phyloP scores from a whole-genome alignment of 2,888 invertebrate species.

The Ochropleura plecta region DNA sequence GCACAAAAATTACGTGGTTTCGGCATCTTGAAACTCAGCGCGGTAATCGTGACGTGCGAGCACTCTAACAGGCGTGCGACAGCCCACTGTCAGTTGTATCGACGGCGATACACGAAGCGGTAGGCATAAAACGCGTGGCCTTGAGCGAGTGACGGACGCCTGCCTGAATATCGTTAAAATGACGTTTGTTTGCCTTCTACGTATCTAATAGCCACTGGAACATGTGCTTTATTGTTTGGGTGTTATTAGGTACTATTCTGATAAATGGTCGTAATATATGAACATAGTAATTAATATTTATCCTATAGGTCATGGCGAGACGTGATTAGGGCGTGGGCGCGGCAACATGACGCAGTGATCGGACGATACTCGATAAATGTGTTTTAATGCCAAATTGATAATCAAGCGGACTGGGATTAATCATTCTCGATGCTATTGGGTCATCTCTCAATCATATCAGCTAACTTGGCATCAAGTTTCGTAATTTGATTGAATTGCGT shows the following conservation, averaged over 20 bases:
- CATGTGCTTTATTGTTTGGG: not conserved
- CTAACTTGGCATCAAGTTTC: constrained; percentile 31
- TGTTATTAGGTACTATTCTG: not conserved
- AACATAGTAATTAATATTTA: constrained; percentile 31
- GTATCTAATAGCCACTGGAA: constrained; percentile 9
- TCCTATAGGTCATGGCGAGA: constrained; percentile 29
- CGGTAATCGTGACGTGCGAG: too few species aligned
- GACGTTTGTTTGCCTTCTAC: constrained; percentile 8
- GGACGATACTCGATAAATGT: constrained; percentile 26
- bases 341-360: constrained; percentile 38
- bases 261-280: constrained; percentile 8
- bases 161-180: constrained; percentile 31
- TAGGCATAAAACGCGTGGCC: too few species aligned
- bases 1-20: too few species aligned
- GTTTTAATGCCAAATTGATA: constrained; percentile 39
- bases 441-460: constrained; percentile 36
- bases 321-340: constrained; percentile 41
- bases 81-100: too few species aligned
- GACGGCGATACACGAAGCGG: too few species aligned
- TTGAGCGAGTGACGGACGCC: too few species aligned
- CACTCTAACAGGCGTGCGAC: too few species aligned
- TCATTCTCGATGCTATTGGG: constrained; percentile 29
- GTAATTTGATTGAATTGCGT: constrained; percentile 16
- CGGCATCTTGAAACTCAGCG: too few species aligned
- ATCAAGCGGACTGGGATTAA: constrained; percentile 33